Conservation (phyloP, 2,797 vertebrate genomes). For the Tapera naevia region DNA sequence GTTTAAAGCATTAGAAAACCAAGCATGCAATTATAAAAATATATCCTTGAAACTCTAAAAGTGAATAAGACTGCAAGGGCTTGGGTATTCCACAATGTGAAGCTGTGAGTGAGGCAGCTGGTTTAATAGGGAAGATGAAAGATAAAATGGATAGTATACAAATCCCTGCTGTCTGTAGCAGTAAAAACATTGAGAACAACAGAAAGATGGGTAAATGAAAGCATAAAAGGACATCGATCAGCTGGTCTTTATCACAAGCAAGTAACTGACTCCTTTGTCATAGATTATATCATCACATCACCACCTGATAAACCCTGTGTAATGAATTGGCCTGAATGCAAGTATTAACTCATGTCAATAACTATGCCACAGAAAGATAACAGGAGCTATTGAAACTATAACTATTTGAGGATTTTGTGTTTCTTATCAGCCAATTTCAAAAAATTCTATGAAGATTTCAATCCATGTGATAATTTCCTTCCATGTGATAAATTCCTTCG, state of each 20-base stretch:
- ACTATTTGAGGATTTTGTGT: neutral
- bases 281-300: slow-evolving; percentile 8
- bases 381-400: neutral
- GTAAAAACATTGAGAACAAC: neutral
- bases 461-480: neutral
- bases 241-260: slow-evolving; percentile 8
- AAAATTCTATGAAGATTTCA: neutral
- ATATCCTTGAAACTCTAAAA: neutral
- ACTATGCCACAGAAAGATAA: slow-evolving; percentile 10
- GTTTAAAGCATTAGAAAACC: neutral
- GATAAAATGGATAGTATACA: neutral
- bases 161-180: neutral
- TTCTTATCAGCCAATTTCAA: neutral
- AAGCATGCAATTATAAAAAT: neutral
- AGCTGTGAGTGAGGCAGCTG: neutral
- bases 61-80: neutral
- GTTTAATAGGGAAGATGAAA: neutral
- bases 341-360: slow-evolving; percentile 48
- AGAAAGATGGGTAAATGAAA: neutral
- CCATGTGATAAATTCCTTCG: neutral
- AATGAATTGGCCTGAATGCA: slow-evolving; percentile 42
- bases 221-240: neutral
- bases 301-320: neutral
- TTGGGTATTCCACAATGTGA: neutral
- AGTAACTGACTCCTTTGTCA: slow-evolving; percentile 26